Conservation (phyloP, 1,140 invertebrate species). For the Drosophila guanche region DNA sequence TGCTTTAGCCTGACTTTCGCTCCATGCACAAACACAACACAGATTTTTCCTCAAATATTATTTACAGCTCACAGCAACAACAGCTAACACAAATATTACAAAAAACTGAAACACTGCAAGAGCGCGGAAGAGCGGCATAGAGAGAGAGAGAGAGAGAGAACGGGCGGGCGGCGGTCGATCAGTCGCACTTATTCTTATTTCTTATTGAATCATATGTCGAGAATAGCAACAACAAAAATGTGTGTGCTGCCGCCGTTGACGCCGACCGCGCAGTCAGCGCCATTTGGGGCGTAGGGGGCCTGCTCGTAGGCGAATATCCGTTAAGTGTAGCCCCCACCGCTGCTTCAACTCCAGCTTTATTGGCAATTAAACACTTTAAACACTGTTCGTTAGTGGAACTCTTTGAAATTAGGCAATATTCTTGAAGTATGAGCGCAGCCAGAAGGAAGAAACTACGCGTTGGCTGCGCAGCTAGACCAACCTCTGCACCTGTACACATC, state of each 20-base stretch:
- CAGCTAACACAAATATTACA: constrained; percentile 63
- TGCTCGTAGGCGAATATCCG: neutral
- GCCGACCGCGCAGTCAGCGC: constrained; percentile 48
- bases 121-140: constrained; percentile 10
- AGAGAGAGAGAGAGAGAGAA: constrained; percentile 1
- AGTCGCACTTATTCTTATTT: constrained; percentile 73
- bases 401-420: constrained; percentile 50
- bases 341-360: too few relatives aligned
- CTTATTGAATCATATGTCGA: constrained; percentile 83
- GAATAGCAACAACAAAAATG: constrained; percentile 82
- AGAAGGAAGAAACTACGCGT: constrained; percentile 50
- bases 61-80: constrained; percentile 51
- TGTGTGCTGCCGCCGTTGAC: constrained; percentile 43
- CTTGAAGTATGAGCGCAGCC: constrained; percentile 10
- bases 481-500: too few relatives aligned
- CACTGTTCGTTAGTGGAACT: neutral
- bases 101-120: constrained; percentile 43
- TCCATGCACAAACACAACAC: constrained; percentile 24
- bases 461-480: constrained; percentile 34
- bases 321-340: neutral
- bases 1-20: constrained; percentile 31
- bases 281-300: constrained; percentile 50
- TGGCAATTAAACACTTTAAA: neutral
- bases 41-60: constrained; percentile 53
- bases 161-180: constrained; percentile 38